These are phyloP conservation scores for Lepidurus apus DNA, from an alignment of 1,140 invertebrate species.

Conservation along the genomic window DNA sequence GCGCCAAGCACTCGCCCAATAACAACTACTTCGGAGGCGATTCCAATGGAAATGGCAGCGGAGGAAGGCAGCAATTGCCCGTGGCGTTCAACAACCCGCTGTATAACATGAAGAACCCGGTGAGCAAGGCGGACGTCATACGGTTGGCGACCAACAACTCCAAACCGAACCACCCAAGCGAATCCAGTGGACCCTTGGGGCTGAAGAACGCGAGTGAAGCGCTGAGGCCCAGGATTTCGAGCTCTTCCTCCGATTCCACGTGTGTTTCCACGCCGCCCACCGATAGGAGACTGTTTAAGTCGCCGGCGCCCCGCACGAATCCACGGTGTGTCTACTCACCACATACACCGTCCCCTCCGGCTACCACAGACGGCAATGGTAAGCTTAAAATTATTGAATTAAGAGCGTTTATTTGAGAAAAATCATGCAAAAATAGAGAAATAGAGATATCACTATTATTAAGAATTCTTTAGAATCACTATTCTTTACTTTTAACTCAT, in stretches of 20 bases:
- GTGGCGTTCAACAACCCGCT: slow-evolving; percentile 82
- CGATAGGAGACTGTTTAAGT: slow-evolving; percentile 40
- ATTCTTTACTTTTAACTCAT: too few relatives aligned
- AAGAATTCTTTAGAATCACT: too few relatives aligned
- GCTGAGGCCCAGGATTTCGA: slow-evolving; percentile 29
- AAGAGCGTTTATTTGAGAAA: too few relatives aligned
- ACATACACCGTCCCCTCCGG: slow-evolving; percentile 10
- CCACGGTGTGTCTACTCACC: slow-evolving; percentile 38
- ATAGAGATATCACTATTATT: too few relatives aligned
- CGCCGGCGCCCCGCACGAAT: slow-evolving; percentile 43
- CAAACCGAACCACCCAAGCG: slow-evolving; percentile 35
- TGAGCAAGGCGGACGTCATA: slow-evolving; percentile 38
- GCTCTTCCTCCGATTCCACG: slow-evolving; percentile 38
- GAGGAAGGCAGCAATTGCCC: slow-evolving; percentile 47
- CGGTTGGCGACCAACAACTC: slow-evolving; percentile 37
- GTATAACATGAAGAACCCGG: slow-evolving; percentile 49
- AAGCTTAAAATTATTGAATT: not conserved
- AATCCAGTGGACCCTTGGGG: slow-evolving; percentile 40
- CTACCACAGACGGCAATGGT: slow-evolving; percentile 35
- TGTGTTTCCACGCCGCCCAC: slow-evolving; percentile 41
- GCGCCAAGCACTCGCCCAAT: slow-evolving; percentile 46
- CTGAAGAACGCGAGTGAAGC: slow-evolving; percentile 24
- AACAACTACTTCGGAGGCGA: slow-evolving; percentile 36
- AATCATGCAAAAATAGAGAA: too few relatives aligned
- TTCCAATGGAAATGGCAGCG: slow-evolving; percentile 35